Evolutionary conservation across 64 coral and sea anemone genomes (phyloP).

Genomic region (Catalaphyllia jardinei): DNA sequence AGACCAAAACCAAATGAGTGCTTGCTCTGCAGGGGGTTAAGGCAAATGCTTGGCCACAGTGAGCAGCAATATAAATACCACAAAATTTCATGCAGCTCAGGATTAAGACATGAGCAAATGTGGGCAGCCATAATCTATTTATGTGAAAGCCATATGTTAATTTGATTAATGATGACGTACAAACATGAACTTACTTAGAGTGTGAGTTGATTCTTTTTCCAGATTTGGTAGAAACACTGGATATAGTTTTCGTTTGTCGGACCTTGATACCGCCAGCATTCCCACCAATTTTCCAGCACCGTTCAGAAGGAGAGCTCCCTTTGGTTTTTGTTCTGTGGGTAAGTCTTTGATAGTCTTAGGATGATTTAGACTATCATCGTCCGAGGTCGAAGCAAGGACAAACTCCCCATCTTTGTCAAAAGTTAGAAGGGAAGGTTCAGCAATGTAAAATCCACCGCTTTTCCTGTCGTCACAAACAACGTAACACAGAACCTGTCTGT

Average conservation of each 20-base stretch:
- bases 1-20: too few species aligned
- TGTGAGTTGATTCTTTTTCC: not conserved
- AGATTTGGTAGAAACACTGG: not conserved
- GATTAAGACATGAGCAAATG: too few species aligned
- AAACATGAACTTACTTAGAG: not conserved
- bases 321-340: not conserved
- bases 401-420: not conserved
- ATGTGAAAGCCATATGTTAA: not conserved
- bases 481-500: slow-evolving; percentile 8
- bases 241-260: not conserved
- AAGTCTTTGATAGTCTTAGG: not conserved
- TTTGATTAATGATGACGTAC: not conserved
- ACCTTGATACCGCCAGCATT: not conserved
- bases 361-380: not conserved
- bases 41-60: too few species aligned
- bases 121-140: too few species aligned
- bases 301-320: slow-evolving; percentile 1
- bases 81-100: too few species aligned
- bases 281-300: not conserved
- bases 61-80: too few species aligned
- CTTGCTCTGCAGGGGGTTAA: too few species aligned
- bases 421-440: not conserved
- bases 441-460: not conserved
- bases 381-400: not conserved
- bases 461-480: not conserved